Conservation (phyloP, 30 jellyfish, hydroid and myxozoan genomes). For the Aurelia coerulea region DNA sequence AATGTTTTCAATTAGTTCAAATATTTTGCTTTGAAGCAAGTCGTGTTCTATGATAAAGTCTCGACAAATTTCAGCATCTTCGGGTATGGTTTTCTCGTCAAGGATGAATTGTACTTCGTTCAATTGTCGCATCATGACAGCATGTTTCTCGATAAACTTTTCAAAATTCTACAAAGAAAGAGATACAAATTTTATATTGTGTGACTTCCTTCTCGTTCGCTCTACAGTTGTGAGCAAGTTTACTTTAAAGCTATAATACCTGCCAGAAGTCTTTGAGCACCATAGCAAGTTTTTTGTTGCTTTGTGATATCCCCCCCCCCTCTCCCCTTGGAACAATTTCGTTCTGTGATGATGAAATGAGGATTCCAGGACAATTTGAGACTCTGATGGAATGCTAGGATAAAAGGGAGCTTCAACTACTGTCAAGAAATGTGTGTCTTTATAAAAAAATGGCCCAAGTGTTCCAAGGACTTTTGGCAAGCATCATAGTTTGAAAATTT, state of each 20-base stretch:
- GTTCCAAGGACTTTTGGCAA: no score
- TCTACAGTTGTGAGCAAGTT: not conserved
- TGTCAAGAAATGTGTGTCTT: no score
- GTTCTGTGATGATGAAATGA: no score
- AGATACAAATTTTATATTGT: not conserved
- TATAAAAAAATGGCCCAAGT: no score
- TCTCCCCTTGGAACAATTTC: no score
- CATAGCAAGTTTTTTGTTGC: no score
- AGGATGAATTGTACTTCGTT: constrained; percentile 50
- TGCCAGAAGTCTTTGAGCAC: no score
- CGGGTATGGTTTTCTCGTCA: constrained; percentile 55
- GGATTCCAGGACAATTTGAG: no score
- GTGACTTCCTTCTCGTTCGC: not conserved
- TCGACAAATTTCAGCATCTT: constrained; percentile 61
- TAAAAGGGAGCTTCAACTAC: no score
- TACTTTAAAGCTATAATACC: not conserved
- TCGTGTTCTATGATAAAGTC: constrained; percentile 67
- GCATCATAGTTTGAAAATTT: no score
- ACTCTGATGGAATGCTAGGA: no score
- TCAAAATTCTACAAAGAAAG: constrained; percentile 41
- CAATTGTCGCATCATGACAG: constrained; percentile 48
- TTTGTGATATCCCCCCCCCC: no score
- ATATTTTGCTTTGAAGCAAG: constrained; percentile 42
- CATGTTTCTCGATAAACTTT: constrained; percentile 61
- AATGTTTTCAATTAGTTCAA: constrained; percentile 47